phyloP scores from a whole-genome alignment of 2,888 invertebrate genomes.

The Hybos culiciformis region DNA sequence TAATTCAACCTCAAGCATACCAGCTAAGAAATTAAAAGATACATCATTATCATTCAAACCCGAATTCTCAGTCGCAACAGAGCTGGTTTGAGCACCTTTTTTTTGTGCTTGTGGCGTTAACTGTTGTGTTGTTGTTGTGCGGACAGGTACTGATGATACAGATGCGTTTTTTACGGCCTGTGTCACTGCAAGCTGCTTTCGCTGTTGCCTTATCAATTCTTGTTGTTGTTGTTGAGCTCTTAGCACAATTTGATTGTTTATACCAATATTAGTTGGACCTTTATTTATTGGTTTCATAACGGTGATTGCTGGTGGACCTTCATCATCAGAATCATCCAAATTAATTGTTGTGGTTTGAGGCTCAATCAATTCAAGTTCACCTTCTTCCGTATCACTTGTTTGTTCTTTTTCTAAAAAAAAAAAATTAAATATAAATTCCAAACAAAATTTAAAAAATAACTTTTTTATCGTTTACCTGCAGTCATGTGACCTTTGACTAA shows the following conservation, averaged over 20 bases:
- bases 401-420: slow-evolving; percentile 27
- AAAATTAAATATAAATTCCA: slow-evolving; percentile 4
- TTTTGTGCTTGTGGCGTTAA: too few species aligned
- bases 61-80: slow-evolving; percentile 12
- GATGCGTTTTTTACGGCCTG: too few species aligned
- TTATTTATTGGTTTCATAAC: background rate
- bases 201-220: slow-evolving; percentile 5
- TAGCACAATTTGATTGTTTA: background rate
- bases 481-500: slow-evolving; percentile 33
- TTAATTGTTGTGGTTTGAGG: slow-evolving; percentile 33
- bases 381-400: slow-evolving; percentile 33
- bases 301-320: slow-evolving; percentile 18
- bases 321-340: slow-evolving; percentile 33
- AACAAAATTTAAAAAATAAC: too few species aligned
- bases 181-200: too few species aligned
- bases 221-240: background rate
- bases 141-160: background rate
- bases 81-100: too few species aligned
- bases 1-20: slow-evolving; percentile 30
- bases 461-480: slow-evolving; percentile 31
- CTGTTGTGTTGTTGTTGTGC: too few species aligned
- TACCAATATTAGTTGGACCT: background rate
- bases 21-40: slow-evolving; percentile 23
- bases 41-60: slow-evolving; percentile 14
- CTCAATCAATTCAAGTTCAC: slow-evolving; percentile 35